Conservation (phyloP, 2,888 invertebrate genomes). For the Ochropleura leucogaster region DNA sequence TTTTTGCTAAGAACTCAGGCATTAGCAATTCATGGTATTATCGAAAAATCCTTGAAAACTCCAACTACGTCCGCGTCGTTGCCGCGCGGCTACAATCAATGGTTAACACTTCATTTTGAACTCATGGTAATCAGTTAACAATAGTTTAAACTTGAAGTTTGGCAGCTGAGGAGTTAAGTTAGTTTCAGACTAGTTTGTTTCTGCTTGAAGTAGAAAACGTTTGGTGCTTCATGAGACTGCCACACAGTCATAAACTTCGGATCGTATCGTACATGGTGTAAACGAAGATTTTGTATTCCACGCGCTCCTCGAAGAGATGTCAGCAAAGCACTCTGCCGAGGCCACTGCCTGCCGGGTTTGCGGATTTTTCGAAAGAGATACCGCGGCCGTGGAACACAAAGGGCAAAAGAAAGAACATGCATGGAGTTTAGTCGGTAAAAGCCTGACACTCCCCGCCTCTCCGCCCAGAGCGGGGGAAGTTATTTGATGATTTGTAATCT, state of each 20-base stretch:
- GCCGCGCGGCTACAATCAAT: constrained; percentile 10
- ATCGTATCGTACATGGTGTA: not conserved
- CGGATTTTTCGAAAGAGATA: too few relatives aligned
- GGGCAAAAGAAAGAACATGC: too few relatives aligned
- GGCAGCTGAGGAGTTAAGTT: constrained; percentile 29
- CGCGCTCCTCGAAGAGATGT: too few relatives aligned
- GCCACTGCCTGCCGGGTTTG: too few relatives aligned
- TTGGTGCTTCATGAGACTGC: constrained; percentile 4
- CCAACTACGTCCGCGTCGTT: not conserved
- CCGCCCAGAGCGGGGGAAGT: too few relatives aligned
- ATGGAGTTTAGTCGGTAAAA: too few relatives aligned
- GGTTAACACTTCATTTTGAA: constrained; percentile 57
- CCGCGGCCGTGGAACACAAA: too few relatives aligned
- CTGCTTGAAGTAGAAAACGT: not conserved
- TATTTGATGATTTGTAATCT: too few relatives aligned
- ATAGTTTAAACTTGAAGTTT: constrained; percentile 45
- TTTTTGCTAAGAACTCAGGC: constrained; percentile 30
- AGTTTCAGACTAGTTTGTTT: constrained; percentile 29
- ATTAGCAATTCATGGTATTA: constrained; percentile 58
- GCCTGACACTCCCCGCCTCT: too few relatives aligned
- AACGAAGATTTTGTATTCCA: too few relatives aligned
- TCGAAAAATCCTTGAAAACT: constrained; percentile 58
- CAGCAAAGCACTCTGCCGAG: too few relatives aligned
- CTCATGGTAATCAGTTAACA: constrained; percentile 48
- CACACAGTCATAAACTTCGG: not conserved